Evolutionary conservation across 2,888 invertebrate genomes (phyloP).

Genomic region (Anthophora plumipes): DNA sequence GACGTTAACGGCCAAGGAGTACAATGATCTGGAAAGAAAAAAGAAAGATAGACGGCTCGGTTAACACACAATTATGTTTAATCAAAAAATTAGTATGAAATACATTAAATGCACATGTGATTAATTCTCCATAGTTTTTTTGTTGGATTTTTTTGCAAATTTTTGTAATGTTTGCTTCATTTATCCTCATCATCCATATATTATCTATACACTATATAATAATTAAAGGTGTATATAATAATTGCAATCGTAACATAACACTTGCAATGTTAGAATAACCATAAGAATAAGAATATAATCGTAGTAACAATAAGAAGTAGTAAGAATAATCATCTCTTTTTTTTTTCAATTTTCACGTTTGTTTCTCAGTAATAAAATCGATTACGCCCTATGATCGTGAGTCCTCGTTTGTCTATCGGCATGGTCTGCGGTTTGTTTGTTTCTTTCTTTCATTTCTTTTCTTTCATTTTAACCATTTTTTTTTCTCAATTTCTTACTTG

Average conservation of each 20-base stretch:
- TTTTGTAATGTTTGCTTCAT: conserved; percentile 50
- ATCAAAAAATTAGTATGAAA: conserved; percentile 85
- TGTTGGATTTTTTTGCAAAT: conserved; percentile 44
- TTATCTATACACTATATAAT: conserved; percentile 80
- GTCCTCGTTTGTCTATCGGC: conserved; percentile 55
- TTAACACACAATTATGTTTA: conserved; percentile 84
- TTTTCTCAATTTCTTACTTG: neutral
- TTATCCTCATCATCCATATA: conserved; percentile 79
- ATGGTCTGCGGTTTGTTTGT: conserved; percentile 44
- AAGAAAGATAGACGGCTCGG: conserved; percentile 79
- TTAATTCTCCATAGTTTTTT: conserved; percentile 79
- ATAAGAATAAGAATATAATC: conserved; percentile 79
- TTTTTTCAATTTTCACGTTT: conserved; percentile 1
- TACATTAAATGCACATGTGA: conserved; percentile 85
- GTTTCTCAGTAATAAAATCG: conserved; percentile 75
- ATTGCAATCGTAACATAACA: conserved; percentile 79
- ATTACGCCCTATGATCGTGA: conserved; percentile 72
- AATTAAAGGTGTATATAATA: conserved; percentile 82
- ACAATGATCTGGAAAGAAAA: conserved; percentile 70
- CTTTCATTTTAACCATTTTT: neutral
- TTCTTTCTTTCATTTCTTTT: conserved; percentile 2
- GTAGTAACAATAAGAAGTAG: conserved; percentile 78
- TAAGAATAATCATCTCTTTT: conserved; percentile 72
- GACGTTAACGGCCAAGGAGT: conserved; percentile 43
- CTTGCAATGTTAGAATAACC: conserved; percentile 79